Base-by-base conservation (phyloP, 2,888 invertebrate species). In the Yponomeuta cagnagella region DNA sequence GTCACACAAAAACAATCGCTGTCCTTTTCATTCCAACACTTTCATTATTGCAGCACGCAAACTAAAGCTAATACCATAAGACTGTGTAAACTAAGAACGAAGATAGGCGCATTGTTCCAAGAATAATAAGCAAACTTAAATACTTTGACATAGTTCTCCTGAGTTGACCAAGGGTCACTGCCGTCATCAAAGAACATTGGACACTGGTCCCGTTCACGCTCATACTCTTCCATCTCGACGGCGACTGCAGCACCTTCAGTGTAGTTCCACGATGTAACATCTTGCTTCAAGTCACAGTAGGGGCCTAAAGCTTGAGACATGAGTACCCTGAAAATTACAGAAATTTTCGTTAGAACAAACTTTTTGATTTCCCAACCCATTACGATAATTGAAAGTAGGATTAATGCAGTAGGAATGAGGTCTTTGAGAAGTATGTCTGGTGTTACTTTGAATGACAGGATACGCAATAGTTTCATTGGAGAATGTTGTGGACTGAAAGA, bases 141-240 rank as follows among this genome's bases (percentile, higher is more conserved):
- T 30, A 97, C 88, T 84, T 95, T 95, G 48, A 96, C 93, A 70
- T 93, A 94, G 79, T 95, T 96, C 79, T 96, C 96, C 37, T 94
- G 94, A 71, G 93, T 91, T 1, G 93, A 79, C 97, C 97, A 98
- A 0, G 98, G 98, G 88, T 98, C 95, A 66, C 94, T 92, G 10
- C 99, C 99, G 82, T 98, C 98, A 80, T 99, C 98, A 82, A 98
- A 99, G 83, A 97, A 95, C 97, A 99, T 98, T 0, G 99, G 99
- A 84, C 99, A 99, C 80, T 97, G 97, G 91, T 99, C 99, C 77
- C 98, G 94, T 89, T 98, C 97, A 90, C 98, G 93, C 87, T 98
- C 98, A 79, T 97, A 97, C 88, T 98, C 99, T 75, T 96, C 95
- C 94, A 99, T 96, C 80, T 97, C 96, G 30, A 99, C 89, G 65